Conservation (phyloP, 2,797 vertebrate species). For the Arnoldichthys spilopterus region DNA sequence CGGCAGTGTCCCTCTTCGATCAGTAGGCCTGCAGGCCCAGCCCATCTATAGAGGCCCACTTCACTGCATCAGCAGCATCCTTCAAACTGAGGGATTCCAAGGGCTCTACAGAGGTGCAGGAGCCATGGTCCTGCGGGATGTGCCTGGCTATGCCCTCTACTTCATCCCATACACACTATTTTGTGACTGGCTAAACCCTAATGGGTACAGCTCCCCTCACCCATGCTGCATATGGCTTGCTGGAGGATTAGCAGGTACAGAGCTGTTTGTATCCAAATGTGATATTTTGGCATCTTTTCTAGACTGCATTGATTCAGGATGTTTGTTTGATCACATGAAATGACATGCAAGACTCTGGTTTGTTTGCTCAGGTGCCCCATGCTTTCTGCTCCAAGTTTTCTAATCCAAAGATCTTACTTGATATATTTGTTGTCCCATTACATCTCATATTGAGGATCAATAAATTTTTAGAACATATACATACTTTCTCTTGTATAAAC, state of each 20-base stretch:
- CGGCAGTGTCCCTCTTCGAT: conserved; percentile 67
- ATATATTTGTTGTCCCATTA: no score
- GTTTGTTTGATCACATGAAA: neutral
- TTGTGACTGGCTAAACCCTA: conserved; percentile 82
- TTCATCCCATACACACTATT: conserved; percentile 90
- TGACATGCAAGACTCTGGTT: neutral
- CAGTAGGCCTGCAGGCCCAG: conserved; percentile 67
- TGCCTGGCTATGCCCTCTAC: conserved; percentile 92
- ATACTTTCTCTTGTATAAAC: no score
- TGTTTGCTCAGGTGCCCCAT: no score
- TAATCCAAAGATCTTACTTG: no score
- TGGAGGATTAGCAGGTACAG: conserved; percentile 90
- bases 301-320: neutral
- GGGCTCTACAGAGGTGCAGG: conserved; percentile 89
- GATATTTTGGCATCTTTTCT: neutral
- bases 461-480: no score
- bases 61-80: conserved; percentile 88
- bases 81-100: conserved; percentile 84
- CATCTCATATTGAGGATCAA: no score
- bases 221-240: conserved; percentile 86
- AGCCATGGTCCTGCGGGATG: conserved; percentile 92
- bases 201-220: conserved; percentile 71
- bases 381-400: no score
- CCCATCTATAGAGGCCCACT: conserved; percentile 85
- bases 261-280: neutral